phyloP scores from a whole-genome alignment of 2,888 invertebrate genomes.

The Fissipunctia ypsillon region DNA sequence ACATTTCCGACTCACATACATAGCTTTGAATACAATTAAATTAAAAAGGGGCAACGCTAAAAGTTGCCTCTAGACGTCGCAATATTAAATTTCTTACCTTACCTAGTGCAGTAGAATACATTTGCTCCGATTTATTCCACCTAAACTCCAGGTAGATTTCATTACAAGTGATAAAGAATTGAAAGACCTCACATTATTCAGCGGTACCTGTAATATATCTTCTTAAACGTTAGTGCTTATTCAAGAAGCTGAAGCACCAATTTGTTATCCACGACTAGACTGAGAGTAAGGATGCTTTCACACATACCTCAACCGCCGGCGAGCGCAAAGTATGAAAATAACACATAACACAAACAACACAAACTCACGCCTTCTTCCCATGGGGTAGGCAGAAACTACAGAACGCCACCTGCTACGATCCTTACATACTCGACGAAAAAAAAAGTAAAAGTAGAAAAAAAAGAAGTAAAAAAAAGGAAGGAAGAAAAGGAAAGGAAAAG shows the following conservation, averaged over 20 bases:
- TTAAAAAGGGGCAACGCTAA: slow-evolving; percentile 4
- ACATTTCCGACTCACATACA: not conserved
- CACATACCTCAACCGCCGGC: not conserved
- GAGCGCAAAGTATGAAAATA: not conserved
- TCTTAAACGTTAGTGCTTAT: not conserved
- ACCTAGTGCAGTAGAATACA: not conserved
- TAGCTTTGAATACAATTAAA: slow-evolving; percentile 19
- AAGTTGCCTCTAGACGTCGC: not conserved
- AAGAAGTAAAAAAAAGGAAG: no score
- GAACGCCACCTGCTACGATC: no score
- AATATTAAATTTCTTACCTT: slow-evolving; percentile 7
- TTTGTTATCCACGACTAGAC: slow-evolving; percentile 30
- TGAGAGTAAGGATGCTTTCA: slow-evolving; percentile 4
- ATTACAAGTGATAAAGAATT: slow-evolving; percentile 27
- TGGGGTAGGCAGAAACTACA: no score
- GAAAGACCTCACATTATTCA: slow-evolving; percentile 25
- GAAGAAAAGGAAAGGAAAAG: no score
- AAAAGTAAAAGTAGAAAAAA: no score
- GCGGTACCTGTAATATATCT: slow-evolving; percentile 15
- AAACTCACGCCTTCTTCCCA: no score
- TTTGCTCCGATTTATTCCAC: slow-evolving; percentile 15
- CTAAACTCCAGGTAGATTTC: slow-evolving; percentile 11
- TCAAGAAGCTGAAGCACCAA: slow-evolving; percentile 21
- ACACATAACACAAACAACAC: no score
- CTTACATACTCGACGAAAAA: no score